Conservation (phyloP, 2,888 invertebrate species). For the Drosophila picticornis region DNA sequence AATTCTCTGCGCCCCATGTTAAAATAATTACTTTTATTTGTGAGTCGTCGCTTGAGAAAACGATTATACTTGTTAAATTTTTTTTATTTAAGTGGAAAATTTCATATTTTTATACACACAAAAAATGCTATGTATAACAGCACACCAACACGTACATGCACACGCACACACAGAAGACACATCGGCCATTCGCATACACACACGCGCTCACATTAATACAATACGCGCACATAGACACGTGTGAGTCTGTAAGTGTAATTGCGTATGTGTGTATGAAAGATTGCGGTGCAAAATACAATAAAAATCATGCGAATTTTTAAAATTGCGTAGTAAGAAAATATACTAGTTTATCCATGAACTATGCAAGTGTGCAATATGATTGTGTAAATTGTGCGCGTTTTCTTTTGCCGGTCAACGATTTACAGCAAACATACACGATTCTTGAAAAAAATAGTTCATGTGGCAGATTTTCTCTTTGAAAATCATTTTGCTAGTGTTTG, state of each 20-base stretch:
- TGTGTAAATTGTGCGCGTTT: constrained; percentile 24
- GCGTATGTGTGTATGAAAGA: constrained; percentile 58
- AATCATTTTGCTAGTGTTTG: constrained; percentile 25
- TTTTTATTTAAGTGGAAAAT: constrained; percentile 74
- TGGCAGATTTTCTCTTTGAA: constrained; percentile 35
- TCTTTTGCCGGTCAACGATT: constrained; percentile 30
- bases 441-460: constrained; percentile 18
- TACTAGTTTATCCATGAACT: constrained; percentile 33
- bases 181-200: constrained; percentile 64
- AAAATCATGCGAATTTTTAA: constrained; percentile 72
- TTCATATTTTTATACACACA: constrained; percentile 81
- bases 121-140: constrained; percentile 82
- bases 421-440: neutral
- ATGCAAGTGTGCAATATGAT: constrained; percentile 16
- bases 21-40: constrained; percentile 3
- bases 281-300: constrained; percentile 79
- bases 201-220: constrained; percentile 47
- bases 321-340: constrained; percentile 70
- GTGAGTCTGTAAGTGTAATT: constrained; percentile 41
- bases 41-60: constrained; percentile 19
- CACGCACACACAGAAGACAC: constrained; percentile 39
- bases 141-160: constrained; percentile 64
- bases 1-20: neutral
- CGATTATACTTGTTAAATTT: constrained; percentile 1
- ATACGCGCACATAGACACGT: constrained; percentile 56